Conservation (phyloP, 2,888 invertebrate genomes). For the Molanna angustata region DNA sequence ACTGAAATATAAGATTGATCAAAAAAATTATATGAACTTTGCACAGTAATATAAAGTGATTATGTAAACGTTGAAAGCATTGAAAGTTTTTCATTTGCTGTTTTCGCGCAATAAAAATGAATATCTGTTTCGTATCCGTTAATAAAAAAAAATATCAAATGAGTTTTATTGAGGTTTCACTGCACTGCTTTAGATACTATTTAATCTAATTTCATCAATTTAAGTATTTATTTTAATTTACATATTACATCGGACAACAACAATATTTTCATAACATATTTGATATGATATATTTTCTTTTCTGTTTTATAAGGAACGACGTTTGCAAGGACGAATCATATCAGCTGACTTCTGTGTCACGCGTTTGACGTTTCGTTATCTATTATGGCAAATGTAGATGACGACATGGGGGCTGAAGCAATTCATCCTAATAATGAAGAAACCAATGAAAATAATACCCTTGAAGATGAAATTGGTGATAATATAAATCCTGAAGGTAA, state of each 20-base stretch:
- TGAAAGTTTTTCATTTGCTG: too few relatives aligned
- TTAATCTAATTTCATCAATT: not conserved
- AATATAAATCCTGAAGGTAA: conserved; percentile 23
- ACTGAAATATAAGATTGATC: too few relatives aligned
- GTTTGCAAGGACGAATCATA: not conserved
- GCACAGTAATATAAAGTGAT: too few relatives aligned
- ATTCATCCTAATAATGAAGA: conserved; percentile 20
- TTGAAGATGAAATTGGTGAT: conserved; percentile 29
- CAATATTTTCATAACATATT: not conserved
- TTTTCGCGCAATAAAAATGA: too few relatives aligned
- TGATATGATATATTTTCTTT: not conserved
- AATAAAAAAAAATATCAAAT: too few relatives aligned
- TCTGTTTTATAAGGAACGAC: not conserved
- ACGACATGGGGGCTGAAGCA: conserved; percentile 16
- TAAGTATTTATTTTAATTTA: not conserved
- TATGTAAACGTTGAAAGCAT: too few relatives aligned
- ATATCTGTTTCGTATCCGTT: too few relatives aligned
- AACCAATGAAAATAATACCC: conserved; percentile 27
- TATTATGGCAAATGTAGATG: conserved; percentile 14
- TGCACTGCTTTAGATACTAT: not conserved
- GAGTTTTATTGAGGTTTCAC: too few relatives aligned
- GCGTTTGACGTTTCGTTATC: conserved; percentile 10
- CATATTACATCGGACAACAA: not conserved
- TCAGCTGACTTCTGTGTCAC: conserved; percentile 22
- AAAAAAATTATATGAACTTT: too few relatives aligned